Conservation (phyloP, 2,888 invertebrate genomes). For the Craniophora ligustri region DNA sequence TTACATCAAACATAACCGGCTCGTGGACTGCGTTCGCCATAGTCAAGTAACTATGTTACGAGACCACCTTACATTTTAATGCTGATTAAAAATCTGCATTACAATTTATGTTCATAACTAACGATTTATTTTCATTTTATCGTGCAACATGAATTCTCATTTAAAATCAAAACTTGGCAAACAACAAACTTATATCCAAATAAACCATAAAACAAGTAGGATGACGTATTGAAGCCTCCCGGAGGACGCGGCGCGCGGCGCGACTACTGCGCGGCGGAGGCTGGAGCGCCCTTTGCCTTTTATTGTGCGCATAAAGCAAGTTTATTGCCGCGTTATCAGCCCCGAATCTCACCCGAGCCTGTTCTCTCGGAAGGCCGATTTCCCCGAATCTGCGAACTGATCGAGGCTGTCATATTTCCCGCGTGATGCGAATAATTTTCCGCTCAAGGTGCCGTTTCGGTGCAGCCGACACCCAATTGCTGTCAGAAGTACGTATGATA, state of each 20-base stretch:
- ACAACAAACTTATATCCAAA: constrained; percentile 38
- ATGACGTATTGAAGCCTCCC: constrained; percentile 35
- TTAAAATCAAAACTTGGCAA: constrained; percentile 13
- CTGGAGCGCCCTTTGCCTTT: constrained; percentile 46
- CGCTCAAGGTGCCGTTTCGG: constrained; percentile 27
- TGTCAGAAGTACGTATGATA: constrained; percentile 23
- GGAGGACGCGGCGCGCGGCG: constrained; percentile 27
- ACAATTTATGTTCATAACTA: too few relatives aligned
- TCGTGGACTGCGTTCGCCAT: too few relatives aligned
- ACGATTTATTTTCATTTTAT: constrained; percentile 19
- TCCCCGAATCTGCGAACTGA: constrained; percentile 20
- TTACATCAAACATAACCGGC: constrained; percentile 13
- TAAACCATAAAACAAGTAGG: constrained; percentile 38
- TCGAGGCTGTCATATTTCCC: constrained; percentile 35
- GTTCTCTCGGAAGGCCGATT: constrained; percentile 30
- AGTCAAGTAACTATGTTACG: too few relatives aligned
- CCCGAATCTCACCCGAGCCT: constrained; percentile 23
- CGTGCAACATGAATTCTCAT: constrained; percentile 11
- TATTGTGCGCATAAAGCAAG: constrained; percentile 65
- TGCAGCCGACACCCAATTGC: constrained; percentile 30
- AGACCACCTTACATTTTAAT: too few relatives aligned
- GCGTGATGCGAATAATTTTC: constrained; percentile 54
- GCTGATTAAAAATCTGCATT: too few relatives aligned
- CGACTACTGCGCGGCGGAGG: constrained; percentile 26
- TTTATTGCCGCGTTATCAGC: constrained; percentile 68